phyloP scores from a whole-genome alignment of 2,888 invertebrate species.

The Andricus quercusramuli region DNA sequence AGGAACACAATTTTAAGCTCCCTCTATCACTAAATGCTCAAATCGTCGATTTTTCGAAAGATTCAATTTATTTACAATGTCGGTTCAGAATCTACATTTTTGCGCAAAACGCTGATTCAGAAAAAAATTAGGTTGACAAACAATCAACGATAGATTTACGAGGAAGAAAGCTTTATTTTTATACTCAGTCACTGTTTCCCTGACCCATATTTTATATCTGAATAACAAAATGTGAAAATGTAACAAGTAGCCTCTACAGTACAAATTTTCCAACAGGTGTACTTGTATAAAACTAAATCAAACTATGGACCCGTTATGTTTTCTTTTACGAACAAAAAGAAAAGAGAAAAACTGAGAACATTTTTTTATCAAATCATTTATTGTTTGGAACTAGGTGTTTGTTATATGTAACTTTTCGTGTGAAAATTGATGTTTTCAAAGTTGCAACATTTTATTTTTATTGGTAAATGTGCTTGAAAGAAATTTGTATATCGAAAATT shows the following conservation, averaged over 20 bases:
- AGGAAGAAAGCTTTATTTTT: background rate
- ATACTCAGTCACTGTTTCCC: conserved; percentile 1
- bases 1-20: background rate
- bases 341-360: background rate
- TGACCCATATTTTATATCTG: background rate
- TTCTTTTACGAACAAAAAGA: background rate
- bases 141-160: background rate
- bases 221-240: background rate
- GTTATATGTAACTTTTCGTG: background rate
- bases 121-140: background rate
- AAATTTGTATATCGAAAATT: background rate
- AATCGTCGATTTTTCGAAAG: background rate
- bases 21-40: background rate
- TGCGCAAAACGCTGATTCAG: background rate
- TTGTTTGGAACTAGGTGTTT: background rate
- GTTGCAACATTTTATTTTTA: background rate
- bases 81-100: conserved; percentile 10
- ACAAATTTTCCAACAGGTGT: background rate
- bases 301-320: background rate
- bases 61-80: conserved; percentile 33
- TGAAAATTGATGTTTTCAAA: conserved; percentile 21
- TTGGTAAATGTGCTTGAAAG: background rate
- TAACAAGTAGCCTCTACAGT: background rate
- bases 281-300: background rate
- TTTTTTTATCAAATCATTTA: background rate